Conservation (phyloP, 2,888 invertebrate genomes). For the Drosophila birchii region DNA sequence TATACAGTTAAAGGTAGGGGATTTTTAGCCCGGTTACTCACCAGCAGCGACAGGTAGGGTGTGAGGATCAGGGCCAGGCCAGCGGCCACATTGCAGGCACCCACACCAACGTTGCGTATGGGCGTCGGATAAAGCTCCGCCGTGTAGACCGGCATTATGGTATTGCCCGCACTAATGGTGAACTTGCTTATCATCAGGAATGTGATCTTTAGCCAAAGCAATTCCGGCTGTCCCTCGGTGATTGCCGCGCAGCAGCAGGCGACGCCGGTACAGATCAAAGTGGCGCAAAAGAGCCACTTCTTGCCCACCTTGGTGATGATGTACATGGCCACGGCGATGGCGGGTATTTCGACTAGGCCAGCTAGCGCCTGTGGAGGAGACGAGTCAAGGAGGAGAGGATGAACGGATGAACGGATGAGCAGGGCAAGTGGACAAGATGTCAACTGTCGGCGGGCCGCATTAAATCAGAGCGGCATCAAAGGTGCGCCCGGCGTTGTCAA, state of each 20-base stretch:
- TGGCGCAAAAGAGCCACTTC: slow-evolving; percentile 89
- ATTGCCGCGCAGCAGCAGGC: slow-evolving; percentile 89
- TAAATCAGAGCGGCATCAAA: slow-evolving; percentile 74
- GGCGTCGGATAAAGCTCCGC: slow-evolving; percentile 90
- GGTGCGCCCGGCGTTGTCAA: slow-evolving; percentile 69
- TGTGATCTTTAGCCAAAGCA: slow-evolving; percentile 89
- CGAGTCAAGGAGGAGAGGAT: slow-evolving; percentile 7
- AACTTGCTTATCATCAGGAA: slow-evolving; percentile 93
- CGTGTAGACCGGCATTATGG: slow-evolving; percentile 91
- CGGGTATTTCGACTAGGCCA: slow-evolving; percentile 91
- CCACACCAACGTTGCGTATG: slow-evolving; percentile 89
- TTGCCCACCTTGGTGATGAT: slow-evolving; percentile 91
- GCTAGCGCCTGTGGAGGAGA: slow-evolving; percentile 86
- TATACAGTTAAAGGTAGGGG: not conserved
- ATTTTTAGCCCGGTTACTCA: slow-evolving; percentile 84
- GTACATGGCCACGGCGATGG: slow-evolving; percentile 90
- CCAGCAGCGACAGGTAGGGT: slow-evolving; percentile 91
- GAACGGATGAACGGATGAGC: slow-evolving; percentile 18
- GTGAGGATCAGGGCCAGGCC: slow-evolving; percentile 90
- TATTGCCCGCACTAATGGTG: slow-evolving; percentile 91
- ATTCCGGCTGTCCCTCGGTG: slow-evolving; percentile 85
- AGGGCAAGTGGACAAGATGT: slow-evolving; percentile 37
- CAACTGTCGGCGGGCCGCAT: slow-evolving; percentile 60
- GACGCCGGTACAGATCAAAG: slow-evolving; percentile 88
- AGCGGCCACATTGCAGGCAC: slow-evolving; percentile 91